Evolutionary conservation across 2,797 vertebrate species (phyloP), one percentile per base, ranked within the genome.

Genomic region (Sebastes cheni): DNA sequence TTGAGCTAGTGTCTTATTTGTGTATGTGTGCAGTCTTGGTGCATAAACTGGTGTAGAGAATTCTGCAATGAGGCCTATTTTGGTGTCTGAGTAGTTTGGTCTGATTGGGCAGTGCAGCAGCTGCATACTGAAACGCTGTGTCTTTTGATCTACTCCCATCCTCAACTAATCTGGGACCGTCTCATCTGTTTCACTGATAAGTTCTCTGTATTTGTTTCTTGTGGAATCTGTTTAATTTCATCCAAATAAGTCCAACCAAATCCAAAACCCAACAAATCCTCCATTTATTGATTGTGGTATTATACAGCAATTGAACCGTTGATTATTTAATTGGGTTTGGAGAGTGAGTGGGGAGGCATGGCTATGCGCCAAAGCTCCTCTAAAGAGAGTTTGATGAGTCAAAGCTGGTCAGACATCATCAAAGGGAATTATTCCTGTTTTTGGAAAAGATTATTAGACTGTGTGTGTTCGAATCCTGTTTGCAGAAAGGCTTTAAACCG

Each of bases 251-350:
- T 50, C 46, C 46, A 50, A 50, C 46, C 46, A 50, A 50, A 50
- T 50, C 46, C 46, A 8, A 50, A 50, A 50, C 46, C 76, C 65
- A 65, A 80, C 59, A 86, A 74, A 89, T 89, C 55, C 64, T 73
- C 60, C 52, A 65, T 82, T 85, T 86, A 92, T 92, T 87, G 92
- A 92, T 91, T 81, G 77, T 67, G 81, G 67, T 75, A 78, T 89
- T 84, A 83, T 61, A 68, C 68, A 75, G 84, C 70, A 83, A 80
- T 91, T 90, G 80, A 91, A 91, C 78, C 62, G 81, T 61, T 86
- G 87, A 89, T 91, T 90, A 88, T 89, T 91, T 91, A 89, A 93
- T 90, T 88, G 79, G 58, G 77, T 88, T 87, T 80, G 66, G 76
- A 90, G 69, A 75, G 32, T 77, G 75, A 86, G 54, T 9, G 78